A percentile compares a stretch with the other conserved stretches of the same genome.
phyloP scores from a whole-genome alignment of 2,113 vertebrate species.

The Cisticola juncidis region DNA sequence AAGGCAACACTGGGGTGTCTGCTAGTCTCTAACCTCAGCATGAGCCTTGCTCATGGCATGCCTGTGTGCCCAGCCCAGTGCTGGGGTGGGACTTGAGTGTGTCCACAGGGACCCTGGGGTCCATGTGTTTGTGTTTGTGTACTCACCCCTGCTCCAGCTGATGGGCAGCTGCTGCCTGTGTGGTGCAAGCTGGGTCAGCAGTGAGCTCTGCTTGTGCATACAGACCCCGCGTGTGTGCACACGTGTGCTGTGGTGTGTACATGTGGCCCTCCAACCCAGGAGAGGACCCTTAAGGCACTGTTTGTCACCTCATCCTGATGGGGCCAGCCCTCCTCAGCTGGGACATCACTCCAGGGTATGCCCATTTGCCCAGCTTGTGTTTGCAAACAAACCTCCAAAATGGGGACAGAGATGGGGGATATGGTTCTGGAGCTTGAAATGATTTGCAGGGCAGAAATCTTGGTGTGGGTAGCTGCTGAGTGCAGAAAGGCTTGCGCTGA shows the following conservation, averaged over 20 bases:
- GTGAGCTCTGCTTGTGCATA: not conserved
- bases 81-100: not conserved
- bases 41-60: conserved; percentile 7
- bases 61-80: not conserved
- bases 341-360: fast-evolving
- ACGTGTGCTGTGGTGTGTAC: conserved; percentile 16
- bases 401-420: fast-evolving
- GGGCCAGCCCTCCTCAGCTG: not conserved
- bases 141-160: not conserved
- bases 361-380: not conserved
- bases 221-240: not conserved
- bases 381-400: not conserved
- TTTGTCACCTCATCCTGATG: fast-evolving
- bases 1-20: conserved; percentile 1
- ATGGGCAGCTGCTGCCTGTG: not conserved
- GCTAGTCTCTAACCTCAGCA: conserved; percentile 46
- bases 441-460: not conserved
- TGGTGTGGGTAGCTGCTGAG: not conserved
- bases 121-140: not conserved
- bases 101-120: not conserved
- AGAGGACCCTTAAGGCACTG: not conserved
- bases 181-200: fast-evolving
- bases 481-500: not conserved
- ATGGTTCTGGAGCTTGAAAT: not conserved
- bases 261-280: not conserved